Percentiles rank a stretch among this genome's conserved stretches.
These are phyloP conservation scores for Periophthalmodon schlosseri DNA, from an alignment of 2,113 vertebrate genomes.

Conservation along the genomic window DNA sequence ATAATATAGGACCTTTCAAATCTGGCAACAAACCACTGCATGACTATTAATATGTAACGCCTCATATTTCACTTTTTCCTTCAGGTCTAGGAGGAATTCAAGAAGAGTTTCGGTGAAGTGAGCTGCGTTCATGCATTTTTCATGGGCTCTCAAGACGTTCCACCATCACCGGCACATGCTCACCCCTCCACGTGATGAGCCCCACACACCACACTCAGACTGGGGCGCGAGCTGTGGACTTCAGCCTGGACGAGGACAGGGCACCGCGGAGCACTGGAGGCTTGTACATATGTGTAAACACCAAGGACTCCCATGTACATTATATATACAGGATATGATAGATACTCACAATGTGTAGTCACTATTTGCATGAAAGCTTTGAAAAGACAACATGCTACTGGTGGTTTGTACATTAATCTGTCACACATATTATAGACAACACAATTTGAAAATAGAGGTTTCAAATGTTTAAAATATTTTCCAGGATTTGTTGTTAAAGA, in stretches of 20 bases:
- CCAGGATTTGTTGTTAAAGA: no score
- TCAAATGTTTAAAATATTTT: no score
- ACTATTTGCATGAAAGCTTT: conserved; percentile 26
- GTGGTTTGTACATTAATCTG: background rate
- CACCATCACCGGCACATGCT: background rate
- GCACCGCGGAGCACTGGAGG: background rate
- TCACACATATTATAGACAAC: background rate
- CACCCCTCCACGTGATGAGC: conserved; percentile 18
- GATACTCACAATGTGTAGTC: conserved; percentile 4
- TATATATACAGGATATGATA: conserved; percentile 13
- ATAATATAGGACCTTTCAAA: background rate
- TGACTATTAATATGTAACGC: background rate
- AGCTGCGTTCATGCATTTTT: conserved; percentile 14
- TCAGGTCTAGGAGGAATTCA: conserved; percentile 34
- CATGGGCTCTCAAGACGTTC: conserved; percentile 4
- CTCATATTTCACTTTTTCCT: background rate
- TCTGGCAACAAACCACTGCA: background rate
- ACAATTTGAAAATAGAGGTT: background rate
- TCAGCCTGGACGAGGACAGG: background rate
- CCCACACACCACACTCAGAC: background rate
- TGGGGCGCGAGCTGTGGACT: background rate
- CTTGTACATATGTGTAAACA: conserved; percentile 16
- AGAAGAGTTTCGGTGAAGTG: conserved; percentile 16
- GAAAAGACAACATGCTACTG: background rate
- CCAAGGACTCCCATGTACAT: conserved; percentile 28